Base-by-base conservation (phyloP, 2,113 vertebrate genomes). In the Pollimyrus isidori region DNA sequence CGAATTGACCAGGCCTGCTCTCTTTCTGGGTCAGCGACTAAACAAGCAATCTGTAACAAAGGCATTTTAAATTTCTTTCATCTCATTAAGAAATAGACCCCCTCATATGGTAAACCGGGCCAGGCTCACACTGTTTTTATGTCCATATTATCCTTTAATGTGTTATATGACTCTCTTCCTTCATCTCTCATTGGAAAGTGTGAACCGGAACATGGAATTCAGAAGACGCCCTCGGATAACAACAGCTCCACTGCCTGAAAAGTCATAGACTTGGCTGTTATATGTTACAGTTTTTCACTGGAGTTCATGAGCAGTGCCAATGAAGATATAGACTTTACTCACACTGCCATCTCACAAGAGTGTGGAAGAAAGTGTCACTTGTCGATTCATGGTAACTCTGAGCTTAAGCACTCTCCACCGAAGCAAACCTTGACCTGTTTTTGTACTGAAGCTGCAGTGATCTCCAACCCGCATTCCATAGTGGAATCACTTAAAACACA, bases 391-490 rank as follows among this genome's bases (percentile, higher is more conserved):
- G 82, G 76, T 45, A 73, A 53, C 13, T 30, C 13, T 30, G 21
- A 30, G 89, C 42, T 84, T 46, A 23, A 39, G 23, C 21, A 46
- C 73, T 35, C 73, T 80, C 7, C 30, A 42, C 73, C 19, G 73
- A 2, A 48, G 26, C 85, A 13, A 35, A 35, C 50, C 26, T 87
- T 53, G 13, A 13, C 30, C 26, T 39, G 13, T 21, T 52, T 48
- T 86, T 39, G 49, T 56, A 53, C 50, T 19, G 49, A 35, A 56
- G 85, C 26, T 2, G 49, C 26, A 11, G 30, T 87, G 39, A 90
- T 83, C 50, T 62, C 35, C 49, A 90, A 62, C 89, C 89, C n/a
- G 53, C 65, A 45, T 87, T 87, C 82, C 53, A 83, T 82, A 56
- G 62, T 23, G 45, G 50, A 86, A 87, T 83, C 35, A 88, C 39